Evolutionary conservation across 1,140 invertebrate species (phyloP).

Genomic region (Cherax destructor): DNA sequence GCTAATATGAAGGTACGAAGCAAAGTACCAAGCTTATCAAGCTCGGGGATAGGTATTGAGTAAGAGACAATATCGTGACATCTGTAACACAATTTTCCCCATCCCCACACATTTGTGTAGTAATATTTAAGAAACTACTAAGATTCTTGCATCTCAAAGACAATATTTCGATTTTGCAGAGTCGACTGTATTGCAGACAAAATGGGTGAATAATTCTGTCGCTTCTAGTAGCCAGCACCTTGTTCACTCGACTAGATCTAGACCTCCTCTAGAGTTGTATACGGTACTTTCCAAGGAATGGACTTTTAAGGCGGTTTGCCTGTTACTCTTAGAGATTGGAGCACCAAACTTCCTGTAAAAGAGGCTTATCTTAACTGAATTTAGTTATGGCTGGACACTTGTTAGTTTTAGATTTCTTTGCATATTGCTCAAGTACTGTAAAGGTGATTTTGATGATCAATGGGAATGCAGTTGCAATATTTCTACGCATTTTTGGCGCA

Average conservation of each 20-base stretch:
- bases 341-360: slow-evolving; percentile 17
- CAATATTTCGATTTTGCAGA: slow-evolving; percentile 48
- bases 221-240: slow-evolving; percentile 49
- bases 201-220: slow-evolving; percentile 57
- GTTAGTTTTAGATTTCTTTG: slow-evolving; percentile 39
- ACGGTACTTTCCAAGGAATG: slow-evolving; percentile 35
- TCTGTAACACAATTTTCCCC: not conserved
- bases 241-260: slow-evolving; percentile 31
- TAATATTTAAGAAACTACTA: not conserved
- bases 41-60: too few relatives aligned
- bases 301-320: slow-evolving; percentile 7
- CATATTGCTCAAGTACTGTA: slow-evolving; percentile 50
- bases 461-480: slow-evolving; percentile 35
- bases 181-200: slow-evolving; percentile 42
- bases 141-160: slow-evolving; percentile 32
- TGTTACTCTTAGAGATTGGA: slow-evolving; percentile 31
- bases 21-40: too few relatives aligned
- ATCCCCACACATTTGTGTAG: not conserved
- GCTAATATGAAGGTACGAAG: too few relatives aligned
- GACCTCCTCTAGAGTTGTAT: slow-evolving; percentile 14
- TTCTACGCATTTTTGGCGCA: slow-evolving; percentile 26
- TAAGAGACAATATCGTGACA: not conserved
- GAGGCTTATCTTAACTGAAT: slow-evolving; percentile 33
- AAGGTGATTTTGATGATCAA: slow-evolving; percentile 48
- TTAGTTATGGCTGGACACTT: slow-evolving; percentile 42